Evolutionary conservation across 2,113 vertebrate genomes (phyloP), one percentile per base, ranked within the genome.

Genomic region (Oryctolagus cuniculus): DNA sequence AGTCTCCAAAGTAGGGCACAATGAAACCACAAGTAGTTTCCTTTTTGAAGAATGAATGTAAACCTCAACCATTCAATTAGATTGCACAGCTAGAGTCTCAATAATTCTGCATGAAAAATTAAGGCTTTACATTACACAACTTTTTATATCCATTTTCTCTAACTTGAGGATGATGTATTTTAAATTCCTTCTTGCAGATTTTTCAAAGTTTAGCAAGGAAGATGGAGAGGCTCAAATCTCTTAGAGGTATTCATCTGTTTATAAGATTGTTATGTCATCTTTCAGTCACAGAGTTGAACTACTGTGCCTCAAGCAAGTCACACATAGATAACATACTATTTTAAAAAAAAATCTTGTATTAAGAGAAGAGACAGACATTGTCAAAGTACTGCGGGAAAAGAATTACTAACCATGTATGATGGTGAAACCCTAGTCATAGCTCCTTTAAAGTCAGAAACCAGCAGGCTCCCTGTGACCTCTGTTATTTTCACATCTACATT

Each of bases 141-240:
- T 69, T 93, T 85, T 82, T 94, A 17, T 12, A 90, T 34, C 31
- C 15, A 67, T n/a, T 89, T 87, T 44, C 64, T 96, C 38, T 92
- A 94, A 87, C 10, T 38, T 72, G 9, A 88, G 36, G 79, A 75
- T 74, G 58, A 84, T 44, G n/a, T n/a, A 92, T 51, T 93, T 89
- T 16, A 87, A 80, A 64, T 85, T 85, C 25, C 84, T 91, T 94
- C 77, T 79, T 63, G 64, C 7, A 73, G 70, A 87, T 51, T 22
- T 88, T 90, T 95, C 2, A 63, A 83, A 91, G 44, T 49, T 93
- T 36, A 92, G 73, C 36, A 69, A 36, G 27, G 27, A 12, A 83
- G 24, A 53, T 8, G 75, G 29, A 34, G 12, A 80, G 12, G 19
- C 15, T 58, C 24, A 27, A n/a, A 93, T 73, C 11, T 6, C 34